phyloP scores from a whole-genome alignment of 2,113 vertebrate species.

The Podiceps cristatus region DNA sequence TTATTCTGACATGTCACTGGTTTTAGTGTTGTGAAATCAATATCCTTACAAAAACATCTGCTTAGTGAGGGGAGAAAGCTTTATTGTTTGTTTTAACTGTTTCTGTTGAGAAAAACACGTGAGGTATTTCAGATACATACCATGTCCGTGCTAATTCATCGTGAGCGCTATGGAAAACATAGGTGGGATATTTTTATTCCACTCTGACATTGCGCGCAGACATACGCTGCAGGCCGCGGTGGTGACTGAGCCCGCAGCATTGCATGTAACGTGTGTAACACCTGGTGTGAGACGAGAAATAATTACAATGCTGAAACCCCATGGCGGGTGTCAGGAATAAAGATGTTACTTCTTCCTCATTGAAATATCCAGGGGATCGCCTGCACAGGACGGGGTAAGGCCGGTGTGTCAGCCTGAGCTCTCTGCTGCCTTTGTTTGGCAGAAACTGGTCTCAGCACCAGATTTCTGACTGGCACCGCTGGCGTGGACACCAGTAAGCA shows the following conservation, averaged over 20 bases:
- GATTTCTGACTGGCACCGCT: accelerated
- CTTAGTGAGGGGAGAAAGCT: not conserved
- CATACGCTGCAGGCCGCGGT: not conserved
- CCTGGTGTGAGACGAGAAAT: not conserved
- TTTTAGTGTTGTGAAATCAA: not conserved
- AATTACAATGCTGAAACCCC: not conserved
- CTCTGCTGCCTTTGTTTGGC: not conserved
- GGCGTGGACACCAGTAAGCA: not conserved
- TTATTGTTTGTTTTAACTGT: not conserved
- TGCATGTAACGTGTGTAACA: not conserved
- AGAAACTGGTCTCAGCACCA: not conserved
- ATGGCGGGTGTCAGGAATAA: not conserved
- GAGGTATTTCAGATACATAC: not conserved
- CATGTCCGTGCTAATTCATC: not conserved
- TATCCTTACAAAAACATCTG: not conserved
- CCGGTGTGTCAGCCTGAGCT: not conserved
- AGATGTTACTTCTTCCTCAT: not conserved
- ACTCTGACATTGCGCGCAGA: not conserved
- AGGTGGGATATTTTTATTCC: not conserved
- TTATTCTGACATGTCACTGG: not conserved
- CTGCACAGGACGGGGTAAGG: not conserved
- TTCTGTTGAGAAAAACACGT: not conserved
- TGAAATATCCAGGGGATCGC: not conserved
- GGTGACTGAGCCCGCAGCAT: not conserved
- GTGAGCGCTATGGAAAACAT: not conserved